Percentiles rank a stretch among this genome's conserved stretches.
Evolutionary conservation across 2,797 vertebrate species (phyloP).

Genomic region (Crax fasciolata): DNA sequence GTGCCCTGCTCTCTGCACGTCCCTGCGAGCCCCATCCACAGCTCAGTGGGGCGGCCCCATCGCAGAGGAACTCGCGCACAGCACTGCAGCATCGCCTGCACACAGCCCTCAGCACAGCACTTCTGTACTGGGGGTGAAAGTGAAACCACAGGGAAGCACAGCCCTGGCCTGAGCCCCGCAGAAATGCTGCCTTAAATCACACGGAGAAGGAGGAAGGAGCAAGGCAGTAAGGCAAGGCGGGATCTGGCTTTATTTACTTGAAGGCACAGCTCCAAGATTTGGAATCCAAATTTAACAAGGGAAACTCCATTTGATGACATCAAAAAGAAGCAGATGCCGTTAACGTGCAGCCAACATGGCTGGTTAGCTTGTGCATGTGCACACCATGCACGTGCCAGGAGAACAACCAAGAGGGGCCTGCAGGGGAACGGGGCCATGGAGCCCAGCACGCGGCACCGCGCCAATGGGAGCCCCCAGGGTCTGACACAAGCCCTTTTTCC

Average conservation of each 20-base stretch:
- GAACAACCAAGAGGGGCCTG: not conserved
- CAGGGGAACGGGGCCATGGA: not conserved
- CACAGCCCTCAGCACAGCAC: too few relatives aligned
- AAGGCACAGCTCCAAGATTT: not conserved
- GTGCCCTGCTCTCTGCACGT: not conserved
- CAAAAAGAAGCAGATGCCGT: not conserved
- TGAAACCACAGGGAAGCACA: not conserved
- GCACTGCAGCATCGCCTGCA: too few relatives aligned
- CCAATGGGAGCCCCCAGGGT: not conserved
- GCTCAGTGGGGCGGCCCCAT: fast-evolving
- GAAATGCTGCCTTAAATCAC: not conserved
- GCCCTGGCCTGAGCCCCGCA: not conserved
- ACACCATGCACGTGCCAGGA: not conserved
- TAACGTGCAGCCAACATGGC: not conserved
- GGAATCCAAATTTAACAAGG: not conserved
- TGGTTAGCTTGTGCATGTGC: not conserved
- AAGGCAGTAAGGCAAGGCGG: not conserved
- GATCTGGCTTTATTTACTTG: conserved; percentile 6
- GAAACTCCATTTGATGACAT: not conserved
- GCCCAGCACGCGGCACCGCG: not conserved
- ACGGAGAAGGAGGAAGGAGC: not conserved
- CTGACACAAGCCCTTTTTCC: not conserved
- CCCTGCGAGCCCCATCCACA: not conserved
- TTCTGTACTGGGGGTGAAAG: fast-evolving
- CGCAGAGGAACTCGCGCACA: not conserved